Conservation (phyloP, 2,888 invertebrate species). For the Trichopoda pennipes region DNA sequence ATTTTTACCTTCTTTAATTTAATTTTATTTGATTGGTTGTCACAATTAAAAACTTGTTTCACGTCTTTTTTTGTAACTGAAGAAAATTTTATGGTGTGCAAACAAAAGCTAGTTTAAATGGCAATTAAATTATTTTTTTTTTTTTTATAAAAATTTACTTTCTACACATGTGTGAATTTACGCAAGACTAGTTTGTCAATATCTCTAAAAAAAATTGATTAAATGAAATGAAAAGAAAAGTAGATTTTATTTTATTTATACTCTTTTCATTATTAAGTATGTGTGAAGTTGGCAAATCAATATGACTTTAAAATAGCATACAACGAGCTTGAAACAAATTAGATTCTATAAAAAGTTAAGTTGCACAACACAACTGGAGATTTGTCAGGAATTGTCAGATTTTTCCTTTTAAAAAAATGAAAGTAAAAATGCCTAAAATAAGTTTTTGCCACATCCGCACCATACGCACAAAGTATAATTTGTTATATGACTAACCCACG, state of each 20-base stretch:
- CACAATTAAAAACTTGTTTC: slow-evolving; percentile 13
- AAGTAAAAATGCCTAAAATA: too few species aligned
- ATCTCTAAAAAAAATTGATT: neutral
- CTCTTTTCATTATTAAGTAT: too few species aligned
- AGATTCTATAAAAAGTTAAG: too few species aligned
- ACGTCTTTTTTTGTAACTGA: neutral
- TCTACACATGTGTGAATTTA: slow-evolving; percentile 22
- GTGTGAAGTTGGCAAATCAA: too few species aligned
- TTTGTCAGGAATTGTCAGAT: too few species aligned
- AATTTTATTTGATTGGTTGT: neutral
- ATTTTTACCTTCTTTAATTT: neutral
- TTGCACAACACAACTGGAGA: too few species aligned
- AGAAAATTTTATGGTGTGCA: slow-evolving; percentile 4
- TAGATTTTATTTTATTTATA: slow-evolving; percentile 8
- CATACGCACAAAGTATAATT: too few species aligned
- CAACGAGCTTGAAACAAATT: too few species aligned
- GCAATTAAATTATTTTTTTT: neutral
- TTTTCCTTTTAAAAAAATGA: too few species aligned
- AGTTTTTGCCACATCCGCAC: too few species aligned
- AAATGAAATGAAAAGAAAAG: slow-evolving; percentile 27
- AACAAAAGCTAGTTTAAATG: slow-evolving; percentile 31
- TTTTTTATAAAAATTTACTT: slow-evolving; percentile 3
- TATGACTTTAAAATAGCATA: too few species aligned
- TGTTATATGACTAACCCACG: too few species aligned
- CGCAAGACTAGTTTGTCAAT: slow-evolving; percentile 31